Base-by-base conservation (phyloP, 2,797 vertebrate species). In the Fundulus diaphanus region DNA sequence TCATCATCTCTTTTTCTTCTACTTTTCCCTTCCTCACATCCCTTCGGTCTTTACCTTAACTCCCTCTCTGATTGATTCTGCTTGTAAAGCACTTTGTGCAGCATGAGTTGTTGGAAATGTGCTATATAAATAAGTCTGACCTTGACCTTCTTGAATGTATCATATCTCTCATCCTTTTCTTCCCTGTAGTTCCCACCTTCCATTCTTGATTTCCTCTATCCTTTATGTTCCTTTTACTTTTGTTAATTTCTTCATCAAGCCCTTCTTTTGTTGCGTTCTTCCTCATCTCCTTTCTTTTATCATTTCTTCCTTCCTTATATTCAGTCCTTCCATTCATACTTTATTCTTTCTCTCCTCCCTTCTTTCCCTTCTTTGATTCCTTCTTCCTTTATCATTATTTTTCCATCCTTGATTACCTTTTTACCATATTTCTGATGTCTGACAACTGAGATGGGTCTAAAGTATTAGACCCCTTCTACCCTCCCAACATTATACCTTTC, bases 281-380 rank as follows among this genome's bases (percentile, higher is more conserved):
- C 9, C 59, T 24, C 5, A 15, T 11, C 11, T 13, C 11, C 22
- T 37, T 24, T 9, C 35, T 1, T 40, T 63, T 35, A 31, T 31
- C n/a, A 27, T 51, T 13, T 27, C 29, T 57, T 37, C 7, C 24
- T 42, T 18, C 51, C 18, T 27, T 70, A 27, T 27, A 57, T 65
- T 40, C 6, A 20, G 9, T 29, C 37, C 67, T 27, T 37, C 20
- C 7, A 4, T 37, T 0, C 56, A 31, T 70, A 18, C 75, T 65
- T 81, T 13, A 31, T 48, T 75, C 59, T 27, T 13, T 70, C 73
- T 81, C 85, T 59, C 56, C 56, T 63, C 22, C 8, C 59, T 12
- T 37, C 22, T 22, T 37, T 63, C 3, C 15, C 5, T 11, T 12
- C 15, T 16, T 61, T 33, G 22, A 5, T 63, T 18, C 8, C 22